Base-by-base conservation (phyloP, 2,797 vertebrate genomes). In the Oceanodroma leucorhoa region DNA sequence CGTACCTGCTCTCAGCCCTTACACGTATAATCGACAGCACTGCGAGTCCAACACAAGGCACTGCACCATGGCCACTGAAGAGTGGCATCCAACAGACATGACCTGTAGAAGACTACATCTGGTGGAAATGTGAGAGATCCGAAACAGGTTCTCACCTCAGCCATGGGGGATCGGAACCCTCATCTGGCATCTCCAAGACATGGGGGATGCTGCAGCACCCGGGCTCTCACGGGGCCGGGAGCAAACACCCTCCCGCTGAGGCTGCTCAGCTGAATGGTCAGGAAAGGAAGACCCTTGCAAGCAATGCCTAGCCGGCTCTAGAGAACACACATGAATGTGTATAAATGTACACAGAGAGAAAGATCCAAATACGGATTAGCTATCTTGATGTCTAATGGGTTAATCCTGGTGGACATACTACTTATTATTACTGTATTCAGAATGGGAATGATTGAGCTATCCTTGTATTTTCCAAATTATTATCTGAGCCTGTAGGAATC, bases 21-120 rank as follows among this genome's bases (percentile, higher is more conserved):
- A 51, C n/a, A 32, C 0, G 0, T 22, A 1, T 7, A 50, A 50
- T 32, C 5, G 2, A 24, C 45, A 61, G 32, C 61, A 24, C 69
- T 38, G 29, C 2, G 6, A n/a, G 26, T 30, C 65, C 62, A 36
- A 9, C 67, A 29, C 43, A 12, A 54, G 40, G 51, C 41, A 22
- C 36, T 77, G 57, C 40, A n/a, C 36, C 0, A 0, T 4, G 27
- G 46, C 57, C 29, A 6, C 2, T 19, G 57, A 75, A 65, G 54
- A 34, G 17, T 7, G 22, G 14, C 14, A 30, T 45, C 51, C 51
- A 46, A 67, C 20, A 75, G 54, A 29, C 12, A 9, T 3, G 20
- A 27, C n/a, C 22, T 46, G 15, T 18, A 40, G 66, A 82, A 62
- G 16, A 10, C 20, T 45, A 50, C 29, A 16, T 75, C 32, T 75